Evolutionary conservation across 2,888 invertebrate genomes (phyloP).

Genomic region (Yponomeuta plumbellus): DNA sequence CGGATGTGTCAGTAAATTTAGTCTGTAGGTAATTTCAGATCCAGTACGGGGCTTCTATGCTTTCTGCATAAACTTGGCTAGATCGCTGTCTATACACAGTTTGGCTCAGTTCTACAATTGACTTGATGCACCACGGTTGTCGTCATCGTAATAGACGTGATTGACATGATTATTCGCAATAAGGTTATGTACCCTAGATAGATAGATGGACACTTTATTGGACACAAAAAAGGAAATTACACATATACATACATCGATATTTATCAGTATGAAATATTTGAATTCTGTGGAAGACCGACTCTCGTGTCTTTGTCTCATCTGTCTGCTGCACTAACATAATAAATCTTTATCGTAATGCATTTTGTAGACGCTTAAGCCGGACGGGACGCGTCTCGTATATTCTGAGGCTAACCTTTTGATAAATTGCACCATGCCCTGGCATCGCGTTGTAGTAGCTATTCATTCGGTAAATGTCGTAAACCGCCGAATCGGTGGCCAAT

Average conservation of each 20-base stretch:
- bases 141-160: background rate
- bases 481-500: constrained; percentile 55
- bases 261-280: background rate
- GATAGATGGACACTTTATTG: no score
- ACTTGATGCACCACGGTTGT: background rate
- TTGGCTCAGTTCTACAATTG: background rate
- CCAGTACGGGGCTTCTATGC: background rate
- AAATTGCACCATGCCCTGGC: constrained; percentile 30
- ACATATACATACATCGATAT: background rate
- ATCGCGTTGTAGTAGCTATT: constrained; percentile 32
- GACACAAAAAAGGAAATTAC: background rate
- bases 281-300: background rate
- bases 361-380: constrained; percentile 1
- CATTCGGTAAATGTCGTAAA: constrained; percentile 49
- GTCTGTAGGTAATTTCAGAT: background rate
- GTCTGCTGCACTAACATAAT: background rate
- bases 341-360: constrained; percentile 3
- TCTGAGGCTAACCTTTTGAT: constrained; percentile 32
- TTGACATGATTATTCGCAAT: background rate
- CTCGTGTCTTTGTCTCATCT: background rate
- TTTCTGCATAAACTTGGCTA: background rate
- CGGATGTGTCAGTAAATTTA: no score
- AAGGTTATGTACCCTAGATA: no score
- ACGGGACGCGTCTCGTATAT: constrained; percentile 13
- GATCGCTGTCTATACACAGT: background rate